These are phyloP conservation scores for Eupelmus urozonus DNA, from an alignment of 2,888 invertebrate genomes.

Conservation along the genomic window DNA sequence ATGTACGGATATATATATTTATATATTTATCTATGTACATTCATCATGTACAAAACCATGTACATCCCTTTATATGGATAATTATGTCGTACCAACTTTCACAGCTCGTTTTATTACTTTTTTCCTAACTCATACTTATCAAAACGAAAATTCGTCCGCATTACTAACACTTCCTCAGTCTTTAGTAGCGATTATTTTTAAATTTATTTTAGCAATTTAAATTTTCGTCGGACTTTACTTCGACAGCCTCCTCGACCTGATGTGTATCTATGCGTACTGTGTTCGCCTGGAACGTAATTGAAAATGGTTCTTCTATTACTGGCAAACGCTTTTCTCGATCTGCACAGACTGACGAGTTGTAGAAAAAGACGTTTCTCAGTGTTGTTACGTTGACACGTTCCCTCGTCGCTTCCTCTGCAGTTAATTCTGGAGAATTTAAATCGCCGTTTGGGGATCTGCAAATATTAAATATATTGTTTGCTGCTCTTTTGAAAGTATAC, in stretches of 20 bases:
- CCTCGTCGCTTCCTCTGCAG: conserved; percentile 69
- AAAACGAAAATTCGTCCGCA: conserved; percentile 45
- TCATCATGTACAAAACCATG: conserved; percentile 57
- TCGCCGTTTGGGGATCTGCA: conserved; percentile 67
- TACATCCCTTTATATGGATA: conserved; percentile 41
- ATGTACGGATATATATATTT: conserved; percentile 36
- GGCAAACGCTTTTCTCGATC: conserved; percentile 72
- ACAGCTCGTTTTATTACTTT: conserved; percentile 53
- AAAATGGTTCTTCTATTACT: conserved; percentile 71
- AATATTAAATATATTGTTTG: conserved; percentile 20
- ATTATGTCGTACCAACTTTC: conserved; percentile 52
- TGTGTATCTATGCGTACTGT: conserved; percentile 12
- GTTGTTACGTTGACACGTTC: conserved; percentile 78
- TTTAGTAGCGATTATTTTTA: conserved; percentile 42
- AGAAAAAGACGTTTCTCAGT: conserved; percentile 79
- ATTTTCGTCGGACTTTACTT: conserved; percentile 62
- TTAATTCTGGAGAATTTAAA: conserved; percentile 62
- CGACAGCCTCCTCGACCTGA: conserved; percentile 23
- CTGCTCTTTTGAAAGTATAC: conserved; percentile 44
- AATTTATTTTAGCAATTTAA: conserved; percentile 48
- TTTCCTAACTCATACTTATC: conserved; percentile 14
- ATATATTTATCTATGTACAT: conserved; percentile 56
- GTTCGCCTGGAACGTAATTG: conserved; percentile 61
- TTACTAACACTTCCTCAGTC: conserved; percentile 52
- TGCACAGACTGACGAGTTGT: conserved; percentile 67